Conservation (phyloP, 1,140 invertebrate species). For the Neoseiulus cucumeris region DNA sequence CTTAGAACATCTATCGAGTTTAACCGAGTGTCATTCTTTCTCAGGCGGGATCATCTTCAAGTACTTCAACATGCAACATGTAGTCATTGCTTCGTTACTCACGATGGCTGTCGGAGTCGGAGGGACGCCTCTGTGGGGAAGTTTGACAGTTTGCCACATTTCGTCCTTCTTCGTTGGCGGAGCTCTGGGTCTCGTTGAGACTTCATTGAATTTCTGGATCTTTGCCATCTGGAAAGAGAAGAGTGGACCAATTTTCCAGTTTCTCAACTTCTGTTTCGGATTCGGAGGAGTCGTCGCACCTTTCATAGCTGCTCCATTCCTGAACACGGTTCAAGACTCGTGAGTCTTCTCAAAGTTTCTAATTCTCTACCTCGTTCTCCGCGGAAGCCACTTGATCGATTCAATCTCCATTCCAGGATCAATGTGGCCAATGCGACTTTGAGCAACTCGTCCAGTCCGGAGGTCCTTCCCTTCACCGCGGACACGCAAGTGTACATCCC, state of each 20-base stretch:
- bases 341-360: background rate
- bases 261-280: constrained; percentile 12
- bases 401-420: background rate
- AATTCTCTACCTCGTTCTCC: background rate
- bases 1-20: too few relatives aligned
- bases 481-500: background rate
- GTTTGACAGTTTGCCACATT: background rate
- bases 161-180: background rate
- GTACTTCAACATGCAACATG: background rate
- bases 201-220: constrained; percentile 12
- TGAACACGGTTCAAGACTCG: background rate
- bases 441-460: background rate
- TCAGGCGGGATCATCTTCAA: background rate
- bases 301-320: constrained; percentile 14
- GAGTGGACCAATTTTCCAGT: constrained; percentile 11
- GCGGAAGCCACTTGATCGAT: too few relatives aligned
- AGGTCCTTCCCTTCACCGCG: background rate
- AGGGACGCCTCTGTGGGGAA: background rate
- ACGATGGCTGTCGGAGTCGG: background rate
- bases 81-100: background rate
- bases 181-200: constrained; percentile 12
- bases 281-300: constrained; percentile 14
- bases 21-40: too few relatives aligned
- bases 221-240: constrained; percentile 12
- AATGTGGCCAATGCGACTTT: background rate